Evolutionary conservation across 92 coral and sea anemone genomes (phyloP).

Genomic region (Siderastrea siderea): DNA sequence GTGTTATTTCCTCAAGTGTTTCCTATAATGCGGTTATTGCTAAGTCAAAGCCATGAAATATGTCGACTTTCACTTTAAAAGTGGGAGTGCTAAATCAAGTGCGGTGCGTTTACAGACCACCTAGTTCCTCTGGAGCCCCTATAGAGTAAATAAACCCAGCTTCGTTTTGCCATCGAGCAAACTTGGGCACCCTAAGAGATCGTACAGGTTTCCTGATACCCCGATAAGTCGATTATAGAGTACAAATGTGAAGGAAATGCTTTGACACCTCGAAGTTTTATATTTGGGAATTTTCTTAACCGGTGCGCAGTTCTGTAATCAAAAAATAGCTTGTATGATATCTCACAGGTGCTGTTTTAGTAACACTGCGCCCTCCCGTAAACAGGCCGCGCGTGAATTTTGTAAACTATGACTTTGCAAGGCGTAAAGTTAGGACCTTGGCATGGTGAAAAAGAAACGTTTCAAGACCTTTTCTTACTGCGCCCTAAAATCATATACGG

Average conservation of each 20-base stretch:
- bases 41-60: neutral
- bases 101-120: constrained; percentile 9
- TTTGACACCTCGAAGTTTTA: neutral
- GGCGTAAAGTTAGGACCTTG: constrained; percentile 1
- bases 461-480: neutral
- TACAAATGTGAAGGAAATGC: constrained; percentile 21
- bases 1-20: constrained; percentile 19
- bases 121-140: constrained; percentile 24
- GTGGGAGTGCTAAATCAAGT: constrained; percentile 18
- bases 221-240: neutral
- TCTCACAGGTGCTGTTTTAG: constrained; percentile 43
- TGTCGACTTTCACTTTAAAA: neutral
- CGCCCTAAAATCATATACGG: neutral
- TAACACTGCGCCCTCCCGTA: constrained; percentile 24
- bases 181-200: neutral
- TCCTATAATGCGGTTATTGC: constrained; percentile 4
- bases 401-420: constrained; percentile 16
- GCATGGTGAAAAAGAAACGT: neutral
- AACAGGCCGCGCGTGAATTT: constrained; percentile 24
- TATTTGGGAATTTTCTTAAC: neutral
- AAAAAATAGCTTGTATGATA: constrained; percentile 20
- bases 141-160: constrained; percentile 15
- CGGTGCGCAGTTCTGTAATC: neutral
- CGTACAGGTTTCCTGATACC: neutral
- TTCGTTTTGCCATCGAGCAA: neutral